Evolutionary conservation across 2,888 invertebrate species (phyloP), one percentile per base, ranked within the genome.

Genomic region (Bellardia pandia): DNA sequence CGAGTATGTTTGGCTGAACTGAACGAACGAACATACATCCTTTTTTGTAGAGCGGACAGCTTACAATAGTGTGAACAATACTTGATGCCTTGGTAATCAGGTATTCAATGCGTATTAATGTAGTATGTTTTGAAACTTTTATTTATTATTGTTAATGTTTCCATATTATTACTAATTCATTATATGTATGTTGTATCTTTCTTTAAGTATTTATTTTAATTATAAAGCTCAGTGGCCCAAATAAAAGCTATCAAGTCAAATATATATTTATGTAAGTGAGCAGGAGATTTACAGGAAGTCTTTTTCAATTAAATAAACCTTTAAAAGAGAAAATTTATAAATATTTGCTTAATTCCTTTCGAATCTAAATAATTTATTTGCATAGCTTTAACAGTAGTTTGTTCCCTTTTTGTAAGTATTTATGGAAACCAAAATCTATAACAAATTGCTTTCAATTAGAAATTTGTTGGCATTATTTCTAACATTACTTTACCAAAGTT

Each of bases 161-260:
- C 33, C n/a, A 23, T 37, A 33, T 51, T 14, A 45, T 69, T 51
- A 11, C 23, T 23, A 1, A 30, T 72, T 53, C 23, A 3, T n/a
- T 16, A 48, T 72, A 23, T 3, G 14, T 51, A 4, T 51, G n/a
- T 58, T 11, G 13, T 51, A 6, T 51, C 30, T 11, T 58, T n/a
- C n/a, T 51, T 51, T 51, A n/a, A 51, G 14, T 30, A 45, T 64
- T 51, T 76, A 56, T 42, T 66, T 81, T 74, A 81, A 81, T 81
- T 81, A 81, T 56, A 75, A 74, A 48, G 66, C 66, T 75, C 30
- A 68, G 66, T 81, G 81, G 81, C 66, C 81, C 56, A 75, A 48
- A 68, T 68, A 66, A 62, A 62, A 40, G 71, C 23, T 37, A 62
- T 62, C 23, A n/a, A 14, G 13, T 62, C 14, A 40, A 40, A 30